Conservation (phyloP, 1,140 invertebrate species). For the Drosophila jambulina region DNA sequence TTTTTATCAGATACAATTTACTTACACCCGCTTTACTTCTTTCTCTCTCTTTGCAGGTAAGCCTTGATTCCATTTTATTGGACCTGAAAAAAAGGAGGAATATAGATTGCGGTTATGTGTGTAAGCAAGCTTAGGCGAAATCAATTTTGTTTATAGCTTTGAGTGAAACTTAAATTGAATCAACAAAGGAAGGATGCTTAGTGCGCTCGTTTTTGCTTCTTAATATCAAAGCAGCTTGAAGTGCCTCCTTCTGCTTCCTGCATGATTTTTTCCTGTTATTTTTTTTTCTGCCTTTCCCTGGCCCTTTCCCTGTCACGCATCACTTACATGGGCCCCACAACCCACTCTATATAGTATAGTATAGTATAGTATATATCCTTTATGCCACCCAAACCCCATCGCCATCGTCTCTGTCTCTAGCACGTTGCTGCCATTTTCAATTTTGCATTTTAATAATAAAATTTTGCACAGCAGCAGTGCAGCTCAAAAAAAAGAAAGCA, state of each 20-base stretch:
- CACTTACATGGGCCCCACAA: slow-evolving; percentile 64
- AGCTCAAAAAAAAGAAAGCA: slow-evolving; percentile 17
- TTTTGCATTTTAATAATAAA: slow-evolving; percentile 84
- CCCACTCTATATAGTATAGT: slow-evolving; percentile 15
- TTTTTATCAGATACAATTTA: slow-evolving; percentile 41
- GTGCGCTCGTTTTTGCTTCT: slow-evolving; percentile 31
- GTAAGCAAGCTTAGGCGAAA: slow-evolving; percentile 52
- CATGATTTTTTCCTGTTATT: background rate
- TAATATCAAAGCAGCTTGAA: slow-evolving; percentile 70
- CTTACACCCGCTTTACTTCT: slow-evolving; percentile 30
- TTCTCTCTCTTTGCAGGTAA: slow-evolving; percentile 64
- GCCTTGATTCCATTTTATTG: slow-evolving; percentile 49
- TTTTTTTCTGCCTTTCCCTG: slow-evolving; percentile 10
- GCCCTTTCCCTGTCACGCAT: slow-evolving; percentile 66
- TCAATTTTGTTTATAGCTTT: slow-evolving; percentile 63
- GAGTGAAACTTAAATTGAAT: slow-evolving; percentile 73
- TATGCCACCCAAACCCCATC: slow-evolving; percentile 9
- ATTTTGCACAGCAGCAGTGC: slow-evolving; percentile 70
- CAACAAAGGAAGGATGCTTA: slow-evolving; percentile 60
- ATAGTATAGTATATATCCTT: slow-evolving; percentile 16
- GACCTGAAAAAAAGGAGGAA: slow-evolving; percentile 7
- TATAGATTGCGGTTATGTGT: slow-evolving; percentile 35
- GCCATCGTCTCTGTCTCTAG: slow-evolving; percentile 20
- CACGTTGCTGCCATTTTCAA: slow-evolving; percentile 78
- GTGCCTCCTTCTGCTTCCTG: slow-evolving; percentile 23